Evolutionary conservation across 2,888 invertebrate genomes (phyloP), one percentile per base, ranked within the genome.

Genomic region (Taphrorychus bicolor): DNA sequence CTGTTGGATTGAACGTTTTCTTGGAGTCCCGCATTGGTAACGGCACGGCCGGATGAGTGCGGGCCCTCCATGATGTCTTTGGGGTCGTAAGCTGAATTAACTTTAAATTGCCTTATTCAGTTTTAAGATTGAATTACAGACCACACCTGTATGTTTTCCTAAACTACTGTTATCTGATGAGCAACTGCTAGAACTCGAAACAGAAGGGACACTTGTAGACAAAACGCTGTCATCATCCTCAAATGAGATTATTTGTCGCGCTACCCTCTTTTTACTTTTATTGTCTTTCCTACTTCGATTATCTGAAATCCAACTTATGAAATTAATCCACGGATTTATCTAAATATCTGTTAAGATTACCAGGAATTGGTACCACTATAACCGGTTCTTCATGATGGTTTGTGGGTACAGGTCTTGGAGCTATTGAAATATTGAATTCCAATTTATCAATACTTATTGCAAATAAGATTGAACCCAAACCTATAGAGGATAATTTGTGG

Each of bases 381-480:
- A 93, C 87, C 59, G 90, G 91, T 79, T 93, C 81, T 23, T 72
- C 71, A 69, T 76, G 77, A 88, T 56, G 85, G 81, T 76, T 83
- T 73, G 72, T 80, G 76, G 71, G 77, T 78, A 81, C 83, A 83
- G 80, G 72, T 78, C 82, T 75, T 83, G 85, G 76, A 76, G 80
- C 77, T 82, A 85, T 69, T 71, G 79, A 80, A 83, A 84, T 81
- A 87, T 91, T 93, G 62, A 95, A 85, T 79, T 94, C 93, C 22
- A 89, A 85, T 81, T 93, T 93, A 84, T 97, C 96, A 69, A 97
- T 92, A 77, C 90, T 91, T 79, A 97, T 89, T 18, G 98, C 97
- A 84, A 98, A 98, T 72, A 97, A 85, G 78, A 97, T 92, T 59
- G 94, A 90, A 72, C 91, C 92, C 79, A 98, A 86, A 72, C 93